Evolutionary conservation across 2,113 vertebrate genomes (phyloP).

Genomic region (Cryptoleucopteryx plumbea): DNA sequence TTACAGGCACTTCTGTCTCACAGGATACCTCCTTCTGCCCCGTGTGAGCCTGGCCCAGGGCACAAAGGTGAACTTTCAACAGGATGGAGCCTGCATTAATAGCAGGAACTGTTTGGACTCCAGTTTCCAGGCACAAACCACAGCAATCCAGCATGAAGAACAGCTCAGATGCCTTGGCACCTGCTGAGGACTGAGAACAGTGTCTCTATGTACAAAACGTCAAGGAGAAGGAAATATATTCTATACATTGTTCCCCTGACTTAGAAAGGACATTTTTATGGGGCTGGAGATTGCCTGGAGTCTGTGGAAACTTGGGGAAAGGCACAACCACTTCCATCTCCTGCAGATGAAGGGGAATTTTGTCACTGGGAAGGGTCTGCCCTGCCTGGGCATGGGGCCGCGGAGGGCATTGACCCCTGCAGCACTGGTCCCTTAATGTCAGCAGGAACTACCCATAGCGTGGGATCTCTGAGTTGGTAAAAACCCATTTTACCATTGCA

Average conservation of each 20-base stretch:
- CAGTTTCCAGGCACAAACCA: not conserved
- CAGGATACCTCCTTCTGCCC: not conserved
- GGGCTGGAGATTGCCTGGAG: not conserved
- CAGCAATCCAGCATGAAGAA: not conserved
- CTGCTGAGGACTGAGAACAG: not conserved
- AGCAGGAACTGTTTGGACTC: not conserved
- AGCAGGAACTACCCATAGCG: not conserved
- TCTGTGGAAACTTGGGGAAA: not conserved
- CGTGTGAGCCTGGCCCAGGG: not conserved
- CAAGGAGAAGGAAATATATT: not conserved
- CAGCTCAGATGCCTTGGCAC: not conserved
- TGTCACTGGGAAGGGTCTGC: not conserved
- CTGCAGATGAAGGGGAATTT: not conserved
- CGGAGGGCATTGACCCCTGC: fast-evolving
- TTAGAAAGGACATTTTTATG: not conserved
- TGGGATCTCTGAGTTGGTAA: not conserved
- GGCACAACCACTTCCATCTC: not conserved
- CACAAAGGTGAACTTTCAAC: not conserved
- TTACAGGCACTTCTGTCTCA: not conserved
- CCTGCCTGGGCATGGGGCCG: not conserved
- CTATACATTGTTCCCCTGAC: not conserved
- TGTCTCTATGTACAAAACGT: not conserved
- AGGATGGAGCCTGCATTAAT: not conserved
- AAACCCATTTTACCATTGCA: not conserved
- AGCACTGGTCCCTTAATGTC: not conserved